Evolutionary conservation across 2,113 vertebrate genomes (phyloP).

Genomic region (Actinemys pallida): DNA sequence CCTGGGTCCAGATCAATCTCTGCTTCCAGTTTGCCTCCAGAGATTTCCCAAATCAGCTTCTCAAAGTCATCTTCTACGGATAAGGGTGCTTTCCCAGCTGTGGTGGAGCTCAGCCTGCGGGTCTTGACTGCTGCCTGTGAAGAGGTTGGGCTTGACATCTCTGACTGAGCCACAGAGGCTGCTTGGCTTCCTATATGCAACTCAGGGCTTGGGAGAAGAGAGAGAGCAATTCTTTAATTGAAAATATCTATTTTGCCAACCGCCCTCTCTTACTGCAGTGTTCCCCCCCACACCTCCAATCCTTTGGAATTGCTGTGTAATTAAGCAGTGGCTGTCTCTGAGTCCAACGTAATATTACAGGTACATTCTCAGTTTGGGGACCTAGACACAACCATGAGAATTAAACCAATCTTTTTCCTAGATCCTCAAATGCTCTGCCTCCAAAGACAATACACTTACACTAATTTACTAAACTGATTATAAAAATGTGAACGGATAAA

Average conservation of each 20-base stretch:
- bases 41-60: conserved; percentile 93
- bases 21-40: conserved; percentile 89
- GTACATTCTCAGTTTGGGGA: neutral
- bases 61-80: conserved; percentile 92
- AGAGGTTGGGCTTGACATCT: conserved; percentile 52
- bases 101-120: conserved; percentile 78
- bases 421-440: neutral
- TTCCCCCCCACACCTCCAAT: too few relatives aligned
- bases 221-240: accelerated
- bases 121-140: conserved; percentile 65
- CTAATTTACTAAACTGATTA: neutral
- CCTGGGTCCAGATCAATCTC: conserved; percentile 89
- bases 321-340: neutral
- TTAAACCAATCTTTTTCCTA: neutral
- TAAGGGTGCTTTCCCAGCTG: conserved; percentile 66
- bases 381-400: neutral
- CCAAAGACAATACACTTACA: neutral
- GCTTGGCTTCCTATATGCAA: conserved; percentile 6
- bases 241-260: neutral
- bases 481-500: neutral
- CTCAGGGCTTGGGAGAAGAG: conserved; percentile 48
- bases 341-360: neutral
- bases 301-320: accelerated
- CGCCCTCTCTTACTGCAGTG: neutral
- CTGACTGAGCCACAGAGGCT: neutral